A percentile compares a stretch with the other conserved stretches of the same genome.
Evolutionary conservation across 1,140 invertebrate genomes (phyloP).

Genomic region (Drosophila pandora): DNA sequence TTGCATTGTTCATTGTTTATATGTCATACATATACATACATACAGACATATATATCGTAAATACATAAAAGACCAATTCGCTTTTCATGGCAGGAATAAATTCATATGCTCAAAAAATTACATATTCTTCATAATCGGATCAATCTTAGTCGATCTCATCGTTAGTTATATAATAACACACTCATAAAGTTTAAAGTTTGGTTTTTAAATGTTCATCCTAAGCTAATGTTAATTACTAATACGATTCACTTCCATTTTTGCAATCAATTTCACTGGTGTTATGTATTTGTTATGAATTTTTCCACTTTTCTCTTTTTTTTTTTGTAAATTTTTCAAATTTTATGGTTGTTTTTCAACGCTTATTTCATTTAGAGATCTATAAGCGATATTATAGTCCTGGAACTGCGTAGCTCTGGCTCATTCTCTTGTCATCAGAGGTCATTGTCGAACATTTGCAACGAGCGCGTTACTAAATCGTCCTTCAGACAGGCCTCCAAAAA

Average conservation of each 20-base stretch:
- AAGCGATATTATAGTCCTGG: constrained; percentile 77
- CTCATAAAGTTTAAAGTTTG: constrained; percentile 60
- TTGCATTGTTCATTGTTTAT: constrained; percentile 37
- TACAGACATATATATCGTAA: constrained; percentile 52
- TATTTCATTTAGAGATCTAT: constrained; percentile 76
- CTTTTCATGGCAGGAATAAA: constrained; percentile 78
- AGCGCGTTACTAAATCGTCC: constrained; percentile 92
- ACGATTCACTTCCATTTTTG: constrained; percentile 54
- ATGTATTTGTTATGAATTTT: constrained; percentile 12
- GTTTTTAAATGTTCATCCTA: constrained; percentile 58
- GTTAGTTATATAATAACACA: constrained; percentile 60
- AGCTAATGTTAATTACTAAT: constrained; percentile 68
- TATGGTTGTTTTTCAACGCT: constrained; percentile 25
- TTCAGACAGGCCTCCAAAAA: constrained; percentile 98
- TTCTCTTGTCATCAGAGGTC: constrained; percentile 84
- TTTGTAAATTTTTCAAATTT: constrained; percentile 21
- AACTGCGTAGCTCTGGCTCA: constrained; percentile 56
- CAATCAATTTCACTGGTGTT: constrained; percentile 53
- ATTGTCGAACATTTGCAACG: constrained; percentile 92
- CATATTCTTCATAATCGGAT: constrained; percentile 55
- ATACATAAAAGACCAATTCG: constrained; percentile 72
- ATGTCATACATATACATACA: constrained; percentile 40
- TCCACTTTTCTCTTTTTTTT: constrained; percentile 12
- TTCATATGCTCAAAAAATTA: constrained; percentile 71
- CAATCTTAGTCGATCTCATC: constrained; percentile 22